phyloP scores from a whole-genome alignment of 2,888 invertebrate species.

The Smittia aterrima region DNA sequence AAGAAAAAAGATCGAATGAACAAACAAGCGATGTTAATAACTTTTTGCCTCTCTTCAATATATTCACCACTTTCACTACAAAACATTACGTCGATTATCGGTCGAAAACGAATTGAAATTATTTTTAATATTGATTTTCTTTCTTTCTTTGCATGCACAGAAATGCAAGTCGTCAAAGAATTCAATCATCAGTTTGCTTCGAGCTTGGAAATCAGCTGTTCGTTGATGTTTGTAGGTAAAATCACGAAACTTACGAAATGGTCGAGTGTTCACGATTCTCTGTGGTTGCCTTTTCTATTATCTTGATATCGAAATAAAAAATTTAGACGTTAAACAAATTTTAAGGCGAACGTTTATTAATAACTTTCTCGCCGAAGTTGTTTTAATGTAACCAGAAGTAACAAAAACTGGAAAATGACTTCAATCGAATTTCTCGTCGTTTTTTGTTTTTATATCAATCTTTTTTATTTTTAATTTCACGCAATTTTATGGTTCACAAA shows the following conservation, averaged over 20 bases:
- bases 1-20: background rate
- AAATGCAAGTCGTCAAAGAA: no score
- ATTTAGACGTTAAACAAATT: background rate
- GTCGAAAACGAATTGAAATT: background rate
- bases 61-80: conserved; percentile 26
- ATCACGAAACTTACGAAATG: conserved; percentile 5
- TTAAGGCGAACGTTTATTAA: conserved; percentile 17
- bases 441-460: background rate
- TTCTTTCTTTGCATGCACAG: background rate
- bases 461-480: background rate
- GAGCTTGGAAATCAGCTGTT: background rate
- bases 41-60: conserved; percentile 20
- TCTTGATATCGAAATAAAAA: background rate
- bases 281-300: background rate
- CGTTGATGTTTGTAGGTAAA: background rate
- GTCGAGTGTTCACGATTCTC: background rate
- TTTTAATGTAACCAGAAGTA: conserved; percentile 6
- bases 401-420: conserved; percentile 11
- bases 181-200: background rate
- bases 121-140: background rate
- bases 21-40: conserved; percentile 17
- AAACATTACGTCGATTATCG: conserved; percentile 20
- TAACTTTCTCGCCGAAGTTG: conserved; percentile 16
- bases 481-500: conserved; percentile 14
- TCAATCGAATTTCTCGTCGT: background rate